Evolutionary conservation across 2,888 invertebrate species (phyloP), one percentile per base, ranked within the genome.

Genomic region (Megaustenia siamemsis): DNA sequence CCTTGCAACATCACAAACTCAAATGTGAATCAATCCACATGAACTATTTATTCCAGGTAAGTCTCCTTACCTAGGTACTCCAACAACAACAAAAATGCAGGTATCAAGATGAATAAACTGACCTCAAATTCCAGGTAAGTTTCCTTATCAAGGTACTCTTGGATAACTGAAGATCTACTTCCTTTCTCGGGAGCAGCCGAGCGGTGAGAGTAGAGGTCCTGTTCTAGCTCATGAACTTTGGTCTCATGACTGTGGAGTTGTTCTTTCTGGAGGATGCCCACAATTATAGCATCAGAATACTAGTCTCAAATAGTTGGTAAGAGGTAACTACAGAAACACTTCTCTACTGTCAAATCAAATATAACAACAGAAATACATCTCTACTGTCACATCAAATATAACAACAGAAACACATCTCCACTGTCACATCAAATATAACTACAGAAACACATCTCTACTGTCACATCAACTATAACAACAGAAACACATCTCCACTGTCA

Each of bases 91-190:
- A 49, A n/a, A 18, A 60, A 24, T 60, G 8, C 18, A 60, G n/a
- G 6, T 24, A 60, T 24, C 0, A 24, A 15, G n/a, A 60, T n/a
- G n/a, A n/a, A 60, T 4, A 18, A 68, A 68, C 15, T 1, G 88
- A 97, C 99, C 96, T 99, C 99, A 94, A 96, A 96, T 92, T 97
- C 96, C 90, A 99, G 96, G 95, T 97, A 98, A 91, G 96, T 96
- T 93, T 98, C 98, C 94, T 98, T 98, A 94, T 98, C 98, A 92
- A 97, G 96, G 92, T 97, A 97, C 94, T 97, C 97, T 93, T 97
- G 97, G 92, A 97, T 95, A 90, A 96, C 95, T 88, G 96, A 95
- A 84, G 96, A 96, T 94, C 97, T 97, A 89, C 96, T 95, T 86
- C 96, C 96, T 92, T 96, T 95, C 90, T 96, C 96, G 0, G 96